These are phyloP conservation scores for Babylonia areolata DNA, from an alignment of 1,140 invertebrate species.

Conservation along the genomic window DNA sequence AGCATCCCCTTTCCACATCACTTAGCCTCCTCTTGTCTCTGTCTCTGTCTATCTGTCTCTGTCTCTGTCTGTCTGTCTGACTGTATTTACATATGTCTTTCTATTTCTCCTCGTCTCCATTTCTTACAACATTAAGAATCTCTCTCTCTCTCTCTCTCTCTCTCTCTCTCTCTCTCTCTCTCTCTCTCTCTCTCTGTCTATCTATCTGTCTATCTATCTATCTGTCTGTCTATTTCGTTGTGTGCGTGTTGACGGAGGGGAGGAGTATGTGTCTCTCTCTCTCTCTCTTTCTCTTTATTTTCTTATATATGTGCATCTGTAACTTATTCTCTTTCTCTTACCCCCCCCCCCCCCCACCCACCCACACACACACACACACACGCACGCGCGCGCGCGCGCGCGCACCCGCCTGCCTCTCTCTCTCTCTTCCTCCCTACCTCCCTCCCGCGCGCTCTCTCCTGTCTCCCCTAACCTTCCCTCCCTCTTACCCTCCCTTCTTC, in stretches of 20 bases:
- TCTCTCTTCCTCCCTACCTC: too few species aligned
- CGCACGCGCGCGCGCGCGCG: constrained; percentile 25
- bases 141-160: neutral
- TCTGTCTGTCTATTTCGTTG: neutral
- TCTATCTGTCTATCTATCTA: constrained; percentile 19
- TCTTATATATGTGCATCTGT: neutral
- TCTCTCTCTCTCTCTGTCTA: constrained; percentile 25
- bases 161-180: constrained; percentile 26
- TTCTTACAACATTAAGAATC: too few species aligned
- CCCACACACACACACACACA: constrained; percentile 32
- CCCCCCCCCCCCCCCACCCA: neutral
- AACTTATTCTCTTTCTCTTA: neutral
- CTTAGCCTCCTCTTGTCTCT: neutral
- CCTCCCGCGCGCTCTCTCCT: too few species aligned
- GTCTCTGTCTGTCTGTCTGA: neutral
- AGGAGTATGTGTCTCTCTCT: constrained; percentile 12
- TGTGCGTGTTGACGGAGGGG: too few species aligned
- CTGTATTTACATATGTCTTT: neutral
- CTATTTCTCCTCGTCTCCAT: too few species aligned
- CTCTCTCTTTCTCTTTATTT: constrained; percentile 21
- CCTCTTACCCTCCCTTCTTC: neutral
- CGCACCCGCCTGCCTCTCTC: too few species aligned
- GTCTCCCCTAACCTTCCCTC: too few species aligned
- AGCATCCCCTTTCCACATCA: neutral
- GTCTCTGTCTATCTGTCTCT: neutral